Base-by-base conservation (phyloP, 2,797 vertebrate genomes). In the Enteromius thamalakanensis region DNA sequence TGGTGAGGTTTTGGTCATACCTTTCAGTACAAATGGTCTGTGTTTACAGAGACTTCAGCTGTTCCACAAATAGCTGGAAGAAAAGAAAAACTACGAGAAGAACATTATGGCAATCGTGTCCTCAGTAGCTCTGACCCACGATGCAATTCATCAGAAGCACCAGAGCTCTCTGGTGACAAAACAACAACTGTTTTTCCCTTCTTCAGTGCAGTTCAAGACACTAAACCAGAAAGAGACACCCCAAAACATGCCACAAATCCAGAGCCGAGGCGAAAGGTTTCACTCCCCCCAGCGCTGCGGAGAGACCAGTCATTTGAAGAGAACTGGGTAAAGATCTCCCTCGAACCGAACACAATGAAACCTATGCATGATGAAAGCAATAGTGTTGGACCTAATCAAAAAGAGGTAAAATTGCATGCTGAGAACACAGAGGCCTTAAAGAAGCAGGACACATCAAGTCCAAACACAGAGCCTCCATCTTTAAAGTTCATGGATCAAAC, bases 231-330 rank as follows among this genome's bases (percentile, higher is more conserved):
- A 15, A 79, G n/a, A 51, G 23, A 10, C n/a, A 1, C 29, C 15
- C 34, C 34, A 42, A 76, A 67, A 37, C 29, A 82, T 34, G 72
- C 37, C 37, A 42, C 58, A 53, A 40, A 81, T 49, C 26, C 32
- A 23, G 86, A 88, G 17, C 75, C 32, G 6, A 69, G 32, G 45
- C 69, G 29, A 37, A 82, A 60, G 3, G 23, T 84, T 68, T 76
- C 82, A 17, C 68, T 86, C 4, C 81, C 88, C 40, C 80, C 81
- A 4, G 85, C 84, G 0, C 37, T 85, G 12, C 80, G 32, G 4
- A 84, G 80, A 84, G 81, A 80, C 26, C 21, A 65, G 42, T 85
- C 84, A 2, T 71, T 83, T 76, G 86, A 89, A 71, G 85, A 86
- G 26, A 87, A 82, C 80, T 82, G 76, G 47, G 78, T 87, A 42